Base-by-base conservation (phyloP, 2,888 invertebrate genomes). In the Amiota mariae region DNA sequence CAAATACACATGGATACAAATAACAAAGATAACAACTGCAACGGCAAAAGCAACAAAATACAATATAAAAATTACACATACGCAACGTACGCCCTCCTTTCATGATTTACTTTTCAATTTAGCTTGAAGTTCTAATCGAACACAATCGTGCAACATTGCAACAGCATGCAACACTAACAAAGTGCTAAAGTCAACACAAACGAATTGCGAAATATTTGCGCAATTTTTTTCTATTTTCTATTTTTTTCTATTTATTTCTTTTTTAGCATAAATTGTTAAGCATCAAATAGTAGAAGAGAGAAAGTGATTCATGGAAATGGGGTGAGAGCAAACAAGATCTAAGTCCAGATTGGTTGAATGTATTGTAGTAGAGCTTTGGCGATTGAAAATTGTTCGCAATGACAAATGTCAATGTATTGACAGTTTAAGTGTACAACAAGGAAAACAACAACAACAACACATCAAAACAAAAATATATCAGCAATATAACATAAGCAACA, bases 371-470 rank as follows among this genome's bases (percentile, higher is more conserved):
- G 36, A 36, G 36, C 36, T 36, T 36, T 36, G 36, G 36, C 36
- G 36, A 36, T 36, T 36, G 36, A 36, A n/a, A 51, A n/a, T n/a
- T 51, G 54, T 12, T 59, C 20, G 18, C 15, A 59, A 20, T 59
- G 59, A 59, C 59, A 63, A 13, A 12, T 36, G 36, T 6, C 36
- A n/a, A 12, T 24, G 24, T 68, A 48, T 68, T 68, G 67, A 68
- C 67, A 68, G 51, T 68, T 54, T 51, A 68, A 68, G 67, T 68
- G 67, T 54, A 51, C 54, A 51, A 48, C 51, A 24, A 24, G 47
- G 12, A 36, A 36, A 36, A 36, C 36, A 36, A 24, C 24, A 36
- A 36, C n/a, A 36, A 36, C 36, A 36, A 36, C 1, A n/a, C 51
- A 51, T 13, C n/a, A 51, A 1, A 1, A 51, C 1, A 1, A n/a